phyloP scores from a whole-genome alignment of 2,797 vertebrate species.

The Neomorphus geoffroyi region DNA sequence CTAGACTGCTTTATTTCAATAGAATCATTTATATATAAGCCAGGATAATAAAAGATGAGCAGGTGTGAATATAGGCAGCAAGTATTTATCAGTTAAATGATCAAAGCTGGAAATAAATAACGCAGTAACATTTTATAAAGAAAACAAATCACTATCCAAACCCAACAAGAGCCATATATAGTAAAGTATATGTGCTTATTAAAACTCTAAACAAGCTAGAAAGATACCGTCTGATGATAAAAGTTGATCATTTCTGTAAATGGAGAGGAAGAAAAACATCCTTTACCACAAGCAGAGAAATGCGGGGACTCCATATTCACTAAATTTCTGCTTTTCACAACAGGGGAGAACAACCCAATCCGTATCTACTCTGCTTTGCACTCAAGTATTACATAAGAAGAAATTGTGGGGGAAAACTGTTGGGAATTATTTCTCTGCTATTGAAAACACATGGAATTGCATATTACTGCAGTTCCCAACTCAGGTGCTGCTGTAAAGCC shows the following conservation, averaged over 20 bases:
- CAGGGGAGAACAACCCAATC: neutral
- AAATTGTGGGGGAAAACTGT: neutral
- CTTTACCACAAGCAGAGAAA: neutral
- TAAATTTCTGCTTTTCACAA: neutral
- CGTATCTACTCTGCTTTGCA: neutral
- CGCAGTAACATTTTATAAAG: neutral
- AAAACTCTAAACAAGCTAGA: neutral
- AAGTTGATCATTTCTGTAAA: neutral
- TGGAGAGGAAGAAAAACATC: neutral
- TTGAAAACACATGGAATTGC: neutral
- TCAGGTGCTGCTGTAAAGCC: neutral
- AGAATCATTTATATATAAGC: slow-evolving; percentile 43
- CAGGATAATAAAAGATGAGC: slow-evolving; percentile 34
- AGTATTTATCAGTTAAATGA: slow-evolving; percentile 35
- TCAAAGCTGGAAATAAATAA: slow-evolving; percentile 45
- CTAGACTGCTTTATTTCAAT: slow-evolving; percentile 43
- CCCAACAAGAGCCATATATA: neutral
- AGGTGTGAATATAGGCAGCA: slow-evolving; percentile 37
- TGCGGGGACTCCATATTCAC: neutral
- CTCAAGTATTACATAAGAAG: neutral
- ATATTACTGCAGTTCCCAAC: neutral
- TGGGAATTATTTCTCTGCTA: neutral
- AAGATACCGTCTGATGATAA: neutral
- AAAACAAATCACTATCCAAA: neutral
- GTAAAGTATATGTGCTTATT: neutral